These are phyloP conservation scores for Diplodus sargus DNA, from an alignment of 2,797 vertebrate genomes.

Conservation along the genomic window DNA sequence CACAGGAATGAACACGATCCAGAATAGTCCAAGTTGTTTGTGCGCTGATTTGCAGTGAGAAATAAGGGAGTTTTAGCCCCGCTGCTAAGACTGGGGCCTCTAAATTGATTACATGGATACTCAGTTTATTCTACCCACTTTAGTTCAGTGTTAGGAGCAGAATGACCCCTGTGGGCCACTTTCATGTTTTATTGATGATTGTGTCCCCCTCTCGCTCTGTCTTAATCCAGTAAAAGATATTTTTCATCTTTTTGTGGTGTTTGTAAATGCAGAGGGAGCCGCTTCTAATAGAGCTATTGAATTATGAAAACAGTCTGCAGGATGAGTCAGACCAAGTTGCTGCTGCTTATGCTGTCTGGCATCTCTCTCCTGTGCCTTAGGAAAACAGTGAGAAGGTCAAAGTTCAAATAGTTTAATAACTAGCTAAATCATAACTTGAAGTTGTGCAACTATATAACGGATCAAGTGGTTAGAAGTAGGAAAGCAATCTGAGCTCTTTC, in stretches of 20 bases:
- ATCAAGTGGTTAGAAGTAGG: not conserved
- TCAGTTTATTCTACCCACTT: not conserved
- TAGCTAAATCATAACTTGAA: slow-evolving; percentile 4
- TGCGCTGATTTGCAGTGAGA: too few relatives aligned
- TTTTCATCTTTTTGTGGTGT: slow-evolving; percentile 7
- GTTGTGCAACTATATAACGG: not conserved
- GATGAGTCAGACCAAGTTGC: slow-evolving; percentile 20
- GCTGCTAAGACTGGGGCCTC: not conserved
- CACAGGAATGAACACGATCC: too few relatives aligned
- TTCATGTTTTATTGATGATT: not conserved
- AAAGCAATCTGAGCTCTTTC: not conserved
- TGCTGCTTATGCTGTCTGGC: not conserved
- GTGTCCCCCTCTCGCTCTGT: not conserved
- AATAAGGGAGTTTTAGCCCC: not conserved
- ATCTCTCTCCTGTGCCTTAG: slow-evolving; percentile 2
- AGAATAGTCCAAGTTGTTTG: too few relatives aligned
- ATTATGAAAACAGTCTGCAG: slow-evolving; percentile 39
- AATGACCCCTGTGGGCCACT: not conserved
- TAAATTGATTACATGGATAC: not conserved
- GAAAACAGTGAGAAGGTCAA: slow-evolving; percentile 14
- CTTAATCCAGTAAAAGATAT: slow-evolving; percentile 5
- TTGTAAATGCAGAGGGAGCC: slow-evolving; percentile 1
- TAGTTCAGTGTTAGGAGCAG: not conserved
- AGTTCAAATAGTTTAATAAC: slow-evolving; percentile 32
- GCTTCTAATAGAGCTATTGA: slow-evolving; percentile 16